Percentiles rank a stretch among this genome's conserved stretches.
phyloP scores from a whole-genome alignment of 2,888 invertebrate genomes.

The Dioctria rufipes region DNA sequence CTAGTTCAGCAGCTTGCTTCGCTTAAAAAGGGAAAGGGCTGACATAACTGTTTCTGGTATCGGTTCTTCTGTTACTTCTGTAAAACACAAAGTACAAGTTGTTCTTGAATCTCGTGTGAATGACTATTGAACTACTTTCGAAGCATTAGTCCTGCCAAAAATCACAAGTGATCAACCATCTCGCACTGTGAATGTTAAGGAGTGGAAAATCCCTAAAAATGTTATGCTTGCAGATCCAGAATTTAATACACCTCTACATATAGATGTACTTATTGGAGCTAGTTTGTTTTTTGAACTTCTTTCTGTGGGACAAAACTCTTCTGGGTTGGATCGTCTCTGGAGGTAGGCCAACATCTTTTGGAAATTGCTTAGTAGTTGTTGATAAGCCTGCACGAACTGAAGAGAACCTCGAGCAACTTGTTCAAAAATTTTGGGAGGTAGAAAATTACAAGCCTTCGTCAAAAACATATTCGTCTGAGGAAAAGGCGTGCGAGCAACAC shows the following conservation, averaged over 20 bases:
- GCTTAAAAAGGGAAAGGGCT: no score
- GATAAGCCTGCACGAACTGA: background rate
- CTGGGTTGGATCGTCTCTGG: background rate
- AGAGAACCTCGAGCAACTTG: background rate
- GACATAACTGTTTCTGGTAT: no score
- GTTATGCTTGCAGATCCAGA: background rate
- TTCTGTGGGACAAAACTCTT: background rate
- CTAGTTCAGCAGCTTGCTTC: background rate
- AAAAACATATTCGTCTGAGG: background rate
- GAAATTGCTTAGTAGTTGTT: background rate
- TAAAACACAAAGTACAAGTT: background rate
- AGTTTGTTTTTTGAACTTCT: background rate
- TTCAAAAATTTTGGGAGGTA: background rate
- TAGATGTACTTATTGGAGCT: background rate
- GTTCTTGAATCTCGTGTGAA: background rate
- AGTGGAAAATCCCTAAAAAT: background rate
- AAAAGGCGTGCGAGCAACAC: background rate
- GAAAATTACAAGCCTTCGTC: background rate
- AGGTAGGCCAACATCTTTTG: background rate
- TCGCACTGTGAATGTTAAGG: background rate
- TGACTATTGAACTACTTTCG: background rate
- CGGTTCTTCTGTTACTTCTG: background rate
- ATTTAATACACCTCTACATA: background rate
- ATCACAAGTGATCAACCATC: background rate
- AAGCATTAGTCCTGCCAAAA: background rate